Evolutionary conservation across 2,797 vertebrate species (phyloP), one percentile per base, ranked within the genome.

Genomic region (Ciconia nigra): DNA sequence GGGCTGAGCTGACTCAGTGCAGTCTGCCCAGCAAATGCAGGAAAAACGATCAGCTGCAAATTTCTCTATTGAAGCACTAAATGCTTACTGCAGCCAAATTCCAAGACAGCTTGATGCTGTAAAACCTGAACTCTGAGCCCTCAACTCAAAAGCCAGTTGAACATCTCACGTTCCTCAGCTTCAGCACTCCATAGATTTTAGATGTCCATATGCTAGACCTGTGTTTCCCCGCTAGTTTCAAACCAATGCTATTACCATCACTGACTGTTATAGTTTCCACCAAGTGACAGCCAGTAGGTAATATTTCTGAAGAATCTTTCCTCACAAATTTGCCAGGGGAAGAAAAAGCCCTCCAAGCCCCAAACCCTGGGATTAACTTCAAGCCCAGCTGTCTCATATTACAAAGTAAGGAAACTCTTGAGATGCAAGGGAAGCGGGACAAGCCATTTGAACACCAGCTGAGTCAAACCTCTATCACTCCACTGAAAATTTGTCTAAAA

Each of bases 1-100:
- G 0, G 46, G 82, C 95, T 91, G 77, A 97, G 94, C 94, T 97
- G 95, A 95, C 96, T 97, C 93, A 96, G 92, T 91, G 93, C 90
- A 88, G 93, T 59, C 90, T 94, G 86, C 90, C 91, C 31, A 1
- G 87, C 67, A 93, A 92, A 96, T 15, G 46, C 83, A 77, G 70
- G 84, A 78, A 77, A 91, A 95, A 87, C 94, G 81, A 97, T 93
- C 82, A 92, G 79, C 93, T 91, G 71, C 94, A 95, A 94, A 96
- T 96, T 95, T 96, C 93, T 96, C 95, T 90, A 1, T 58, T 78
- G 79, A 97, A 98, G 92, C 87, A 74, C 59, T 57, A 87, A 96
- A 85, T 87, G 90, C 89, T 93, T 91, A 88, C 72, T 87, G 92
- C 81, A 96, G 87, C 78, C 91, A 80, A 96, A 90, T 78, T 88